Conservation (phyloP, 2,888 invertebrate genomes). For the Tiliacea citrago region DNA sequence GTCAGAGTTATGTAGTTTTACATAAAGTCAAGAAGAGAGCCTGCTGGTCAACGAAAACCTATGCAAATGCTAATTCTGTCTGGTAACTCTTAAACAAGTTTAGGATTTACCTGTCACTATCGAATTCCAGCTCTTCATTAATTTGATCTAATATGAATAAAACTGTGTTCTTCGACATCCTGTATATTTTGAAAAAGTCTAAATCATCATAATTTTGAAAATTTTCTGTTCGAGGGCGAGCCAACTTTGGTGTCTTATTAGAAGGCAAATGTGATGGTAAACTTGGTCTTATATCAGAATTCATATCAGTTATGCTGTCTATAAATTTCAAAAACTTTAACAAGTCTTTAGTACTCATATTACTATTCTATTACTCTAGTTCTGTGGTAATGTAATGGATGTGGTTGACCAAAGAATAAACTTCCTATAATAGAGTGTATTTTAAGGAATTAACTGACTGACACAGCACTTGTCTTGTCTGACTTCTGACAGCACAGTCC, state of each 20-base stretch:
- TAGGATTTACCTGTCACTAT: conserved; percentile 14
- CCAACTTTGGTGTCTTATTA: not conserved
- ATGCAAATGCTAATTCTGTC: not conserved
- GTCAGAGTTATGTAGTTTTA: not conserved
- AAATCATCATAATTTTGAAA: conserved; percentile 22
- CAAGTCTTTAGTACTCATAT: not conserved
- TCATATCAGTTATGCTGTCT: conserved; percentile 12
- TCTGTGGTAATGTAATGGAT: too few species aligned
- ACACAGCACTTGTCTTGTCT: too few species aligned
- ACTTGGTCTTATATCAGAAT: not conserved
- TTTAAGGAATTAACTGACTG: too few species aligned
- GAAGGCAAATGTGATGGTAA: not conserved
- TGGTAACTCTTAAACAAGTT: not conserved
- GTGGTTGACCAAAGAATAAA: too few species aligned
- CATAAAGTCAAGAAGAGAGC: too few species aligned
- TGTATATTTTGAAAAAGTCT: conserved; percentile 30
- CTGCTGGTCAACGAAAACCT: not conserved
- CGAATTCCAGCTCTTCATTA: conserved; percentile 35
- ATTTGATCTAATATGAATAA: conserved; percentile 31
- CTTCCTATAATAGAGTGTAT: too few species aligned
- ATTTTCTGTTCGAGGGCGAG: not conserved
- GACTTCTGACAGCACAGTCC: too few species aligned
- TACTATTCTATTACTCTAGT: too few species aligned
- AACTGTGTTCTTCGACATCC: conserved; percentile 31
- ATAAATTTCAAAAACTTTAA: conserved; percentile 19